A percentile compares a stretch with the other conserved stretches of the same genome.
phyloP scores from a whole-genome alignment of 2,888 invertebrate species.

The Corythucha ciliata region DNA sequence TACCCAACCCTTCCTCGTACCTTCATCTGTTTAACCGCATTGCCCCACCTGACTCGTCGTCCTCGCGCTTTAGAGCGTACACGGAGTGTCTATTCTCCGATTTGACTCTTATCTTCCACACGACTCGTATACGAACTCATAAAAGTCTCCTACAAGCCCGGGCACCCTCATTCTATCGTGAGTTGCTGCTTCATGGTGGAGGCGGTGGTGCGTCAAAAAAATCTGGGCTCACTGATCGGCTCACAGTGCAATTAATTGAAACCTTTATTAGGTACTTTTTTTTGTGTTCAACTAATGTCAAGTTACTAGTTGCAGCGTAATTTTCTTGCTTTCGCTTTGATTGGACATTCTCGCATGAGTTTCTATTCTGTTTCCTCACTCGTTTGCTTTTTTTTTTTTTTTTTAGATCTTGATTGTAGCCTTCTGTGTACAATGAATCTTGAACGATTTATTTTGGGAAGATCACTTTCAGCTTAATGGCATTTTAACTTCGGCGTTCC shows the following conservation, averaged over 20 bases:
- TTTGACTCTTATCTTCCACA: conserved; percentile 51
- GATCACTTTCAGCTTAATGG: not conserved
- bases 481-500: not conserved
- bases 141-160: conserved; percentile 52
- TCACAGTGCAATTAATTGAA: conserved; percentile 44
- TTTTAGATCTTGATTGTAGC: not conserved
- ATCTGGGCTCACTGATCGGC: conserved; percentile 45
- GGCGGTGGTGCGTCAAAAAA: conserved; percentile 44
- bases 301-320: not conserved
- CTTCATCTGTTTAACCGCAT: not conserved
- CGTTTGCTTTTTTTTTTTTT: conserved; percentile 1
- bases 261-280: conserved; percentile 42
- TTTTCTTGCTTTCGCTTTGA: not conserved
- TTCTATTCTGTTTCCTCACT: not conserved
- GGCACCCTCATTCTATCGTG: conserved; percentile 50
- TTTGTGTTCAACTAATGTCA: not conserved
- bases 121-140: conserved; percentile 50
- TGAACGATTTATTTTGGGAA: no score
- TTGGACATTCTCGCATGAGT: not conserved
- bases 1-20: not conserved
- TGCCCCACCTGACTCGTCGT: not conserved
- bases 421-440: conserved; percentile 4
- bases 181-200: conserved; percentile 40
- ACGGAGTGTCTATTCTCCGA: conserved; percentile 52
- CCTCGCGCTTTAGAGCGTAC: conserved; percentile 47